Evolutionary conservation across 2,113 vertebrate species (phyloP).

Genomic region (Phyllostomus discolor): DNA sequence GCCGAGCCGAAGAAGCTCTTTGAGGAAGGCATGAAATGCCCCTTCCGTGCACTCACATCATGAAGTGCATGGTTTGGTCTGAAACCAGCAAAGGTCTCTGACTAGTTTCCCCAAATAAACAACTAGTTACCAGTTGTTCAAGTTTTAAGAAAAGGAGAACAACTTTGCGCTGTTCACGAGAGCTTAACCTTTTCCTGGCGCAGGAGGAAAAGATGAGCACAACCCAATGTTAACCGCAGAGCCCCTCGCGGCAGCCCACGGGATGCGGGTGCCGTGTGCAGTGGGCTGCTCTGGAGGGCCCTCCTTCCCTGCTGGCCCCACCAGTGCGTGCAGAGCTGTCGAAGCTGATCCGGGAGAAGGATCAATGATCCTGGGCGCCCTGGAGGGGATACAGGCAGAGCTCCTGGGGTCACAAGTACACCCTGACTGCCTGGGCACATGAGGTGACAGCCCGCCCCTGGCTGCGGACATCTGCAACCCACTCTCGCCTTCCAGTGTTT

Average conservation of each 20-base stretch:
- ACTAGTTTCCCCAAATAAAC: neutral
- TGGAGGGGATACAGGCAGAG: neutral
- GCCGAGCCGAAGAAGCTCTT: neutral
- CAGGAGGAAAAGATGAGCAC: neutral
- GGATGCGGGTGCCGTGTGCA: neutral
- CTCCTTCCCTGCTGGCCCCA: neutral
- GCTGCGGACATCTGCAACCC: neutral
- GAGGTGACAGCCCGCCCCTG: neutral
- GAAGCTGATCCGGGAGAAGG: neutral
- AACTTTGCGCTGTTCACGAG: neutral
- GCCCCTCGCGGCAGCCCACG: rapidly evolving
- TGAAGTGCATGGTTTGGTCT: neutral
- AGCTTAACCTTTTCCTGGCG: neutral
- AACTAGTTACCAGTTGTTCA: neutral
- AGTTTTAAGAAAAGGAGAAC: conserved; percentile 16
- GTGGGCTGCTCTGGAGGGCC: neutral
- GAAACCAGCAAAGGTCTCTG: neutral
- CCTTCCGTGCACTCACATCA: neutral
- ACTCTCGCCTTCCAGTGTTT: neutral
- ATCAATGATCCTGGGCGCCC: neutral
- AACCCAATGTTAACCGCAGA: neutral
- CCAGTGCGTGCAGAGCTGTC: neutral
- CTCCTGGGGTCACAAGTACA: neutral
- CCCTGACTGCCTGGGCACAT: rapidly evolving
- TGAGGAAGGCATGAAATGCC: neutral